phyloP scores from a whole-genome alignment of 2,113 vertebrate genomes.

The Athene cunicularia region DNA sequence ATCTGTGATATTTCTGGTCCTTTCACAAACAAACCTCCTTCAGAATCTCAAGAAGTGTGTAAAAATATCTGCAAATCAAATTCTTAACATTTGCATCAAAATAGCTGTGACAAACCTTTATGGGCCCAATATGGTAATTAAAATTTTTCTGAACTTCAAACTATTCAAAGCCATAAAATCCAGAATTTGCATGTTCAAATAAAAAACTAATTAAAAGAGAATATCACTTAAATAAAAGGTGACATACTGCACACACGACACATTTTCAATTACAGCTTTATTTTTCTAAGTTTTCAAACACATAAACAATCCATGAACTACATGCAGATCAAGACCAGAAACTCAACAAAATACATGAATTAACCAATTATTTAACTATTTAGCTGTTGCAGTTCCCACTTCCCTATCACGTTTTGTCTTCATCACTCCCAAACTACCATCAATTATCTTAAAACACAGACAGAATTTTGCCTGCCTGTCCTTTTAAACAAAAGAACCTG shows the following conservation, averaged over 20 bases:
- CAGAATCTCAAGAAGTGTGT: not conserved
- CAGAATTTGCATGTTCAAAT: not conserved
- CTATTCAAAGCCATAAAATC: not conserved
- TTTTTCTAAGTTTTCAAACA: not conserved
- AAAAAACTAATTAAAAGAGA: not conserved
- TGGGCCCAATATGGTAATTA: not conserved
- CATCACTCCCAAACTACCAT: not conserved
- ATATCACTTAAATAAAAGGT: not conserved
- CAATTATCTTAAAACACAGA: not conserved
- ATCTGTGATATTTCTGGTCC: not conserved
- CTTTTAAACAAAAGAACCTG: not conserved
- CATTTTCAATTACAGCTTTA: not conserved
- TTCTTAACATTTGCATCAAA: not conserved
- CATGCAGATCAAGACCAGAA: not conserved
- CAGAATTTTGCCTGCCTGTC: not conserved
- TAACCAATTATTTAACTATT: not conserved
- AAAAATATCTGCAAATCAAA: not conserved
- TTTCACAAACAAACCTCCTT: not conserved
- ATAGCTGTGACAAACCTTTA: not conserved
- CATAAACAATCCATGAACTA: not conserved
- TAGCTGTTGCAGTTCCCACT: not conserved
- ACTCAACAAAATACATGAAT: not conserved
- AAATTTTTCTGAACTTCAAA: not conserved
- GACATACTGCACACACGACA: not conserved
- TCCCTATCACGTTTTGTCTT: not conserved